A percentile compares a stretch with the other conserved stretches of the same genome.
Conservation (phyloP, 2,888 invertebrate species). For the Synanthedon vespiformis region DNA sequence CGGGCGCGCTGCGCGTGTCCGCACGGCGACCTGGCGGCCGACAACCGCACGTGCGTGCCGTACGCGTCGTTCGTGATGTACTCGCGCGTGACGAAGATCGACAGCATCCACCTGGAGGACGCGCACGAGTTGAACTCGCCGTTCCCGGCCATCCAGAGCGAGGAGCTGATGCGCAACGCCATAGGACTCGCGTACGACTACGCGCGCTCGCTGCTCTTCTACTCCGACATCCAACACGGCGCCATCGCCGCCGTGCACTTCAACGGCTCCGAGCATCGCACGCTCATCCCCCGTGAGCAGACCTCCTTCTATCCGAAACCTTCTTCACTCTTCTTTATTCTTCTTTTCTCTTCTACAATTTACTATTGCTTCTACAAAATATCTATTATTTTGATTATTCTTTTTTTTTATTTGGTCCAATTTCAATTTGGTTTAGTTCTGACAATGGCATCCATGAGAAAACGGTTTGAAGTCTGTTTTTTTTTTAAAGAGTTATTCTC, state of each 20-base stretch:
- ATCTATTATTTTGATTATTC: too few relatives aligned
- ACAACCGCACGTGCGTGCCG: constrained; percentile 78
- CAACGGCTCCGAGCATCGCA: constrained; percentile 79
- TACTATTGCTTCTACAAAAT: too few relatives aligned
- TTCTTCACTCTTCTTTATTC: too few relatives aligned
- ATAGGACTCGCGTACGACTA: constrained; percentile 88
- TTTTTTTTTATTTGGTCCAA: too few relatives aligned
- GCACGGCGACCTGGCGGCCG: constrained; percentile 78
- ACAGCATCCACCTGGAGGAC: constrained; percentile 82
- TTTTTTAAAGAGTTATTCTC: too few relatives aligned
- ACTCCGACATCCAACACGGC: constrained; percentile 90
- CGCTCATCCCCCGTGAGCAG: constrained; percentile 78
- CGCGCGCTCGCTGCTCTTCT: constrained; percentile 77
- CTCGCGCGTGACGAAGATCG: constrained; percentile 84
- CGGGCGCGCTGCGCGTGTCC: constrained; percentile 83
- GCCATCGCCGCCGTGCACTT: constrained; percentile 86
- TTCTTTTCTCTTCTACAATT: too few relatives aligned
- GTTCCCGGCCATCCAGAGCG: constrained; percentile 77
- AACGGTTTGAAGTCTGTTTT: too few relatives aligned
- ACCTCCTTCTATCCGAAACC: too few relatives aligned
- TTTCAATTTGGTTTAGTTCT: too few relatives aligned
- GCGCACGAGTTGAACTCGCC: constrained; percentile 82
- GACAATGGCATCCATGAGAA: too few relatives aligned
- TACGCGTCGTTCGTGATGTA: constrained; percentile 87
- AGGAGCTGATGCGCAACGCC: constrained; percentile 83